phyloP scores from a whole-genome alignment of 2,113 vertebrate genomes.

The Ophiodon elongatus region DNA sequence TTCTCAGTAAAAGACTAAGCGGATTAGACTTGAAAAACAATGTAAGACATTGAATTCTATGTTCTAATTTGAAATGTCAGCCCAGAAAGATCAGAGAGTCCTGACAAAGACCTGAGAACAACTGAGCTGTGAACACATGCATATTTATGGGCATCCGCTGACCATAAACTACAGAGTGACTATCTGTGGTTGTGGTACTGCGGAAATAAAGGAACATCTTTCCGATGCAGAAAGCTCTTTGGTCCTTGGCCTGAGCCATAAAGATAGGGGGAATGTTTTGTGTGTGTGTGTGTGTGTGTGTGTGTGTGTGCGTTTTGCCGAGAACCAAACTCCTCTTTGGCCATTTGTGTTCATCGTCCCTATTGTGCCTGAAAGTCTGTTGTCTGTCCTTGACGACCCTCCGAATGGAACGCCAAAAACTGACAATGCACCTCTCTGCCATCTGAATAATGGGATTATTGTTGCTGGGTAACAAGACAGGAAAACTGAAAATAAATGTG shows the following conservation, averaged over 20 bases:
- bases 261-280: constrained; percentile 51
- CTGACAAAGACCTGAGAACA: constrained; percentile 25
- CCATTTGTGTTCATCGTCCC: constrained; percentile 37
- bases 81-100: constrained; percentile 18
- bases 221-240: constrained; percentile 40
- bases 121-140: constrained; percentile 49
- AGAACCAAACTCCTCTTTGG: constrained; percentile 50
- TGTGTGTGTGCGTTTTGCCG: constrained; percentile 2
- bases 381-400: constrained; percentile 54
- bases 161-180: constrained; percentile 50
- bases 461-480: neutral
- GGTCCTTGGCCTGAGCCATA: constrained; percentile 37
- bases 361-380: constrained; percentile 41
- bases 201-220: constrained; percentile 53
- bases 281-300: constrained; percentile 15
- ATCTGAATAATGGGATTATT: constrained; percentile 1
- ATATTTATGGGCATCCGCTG: constrained; percentile 42
- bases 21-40: neutral
- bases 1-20: constrained; percentile 27
- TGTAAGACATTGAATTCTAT: neutral
- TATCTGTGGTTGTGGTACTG: constrained; percentile 46
- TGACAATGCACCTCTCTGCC: constrained; percentile 52
- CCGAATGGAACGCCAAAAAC: constrained; percentile 46
- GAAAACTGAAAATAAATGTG: neutral
- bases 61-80: constrained; percentile 5